Evolutionary conservation across 2,888 invertebrate species (phyloP).

Genomic region (Protula sp.): DNA sequence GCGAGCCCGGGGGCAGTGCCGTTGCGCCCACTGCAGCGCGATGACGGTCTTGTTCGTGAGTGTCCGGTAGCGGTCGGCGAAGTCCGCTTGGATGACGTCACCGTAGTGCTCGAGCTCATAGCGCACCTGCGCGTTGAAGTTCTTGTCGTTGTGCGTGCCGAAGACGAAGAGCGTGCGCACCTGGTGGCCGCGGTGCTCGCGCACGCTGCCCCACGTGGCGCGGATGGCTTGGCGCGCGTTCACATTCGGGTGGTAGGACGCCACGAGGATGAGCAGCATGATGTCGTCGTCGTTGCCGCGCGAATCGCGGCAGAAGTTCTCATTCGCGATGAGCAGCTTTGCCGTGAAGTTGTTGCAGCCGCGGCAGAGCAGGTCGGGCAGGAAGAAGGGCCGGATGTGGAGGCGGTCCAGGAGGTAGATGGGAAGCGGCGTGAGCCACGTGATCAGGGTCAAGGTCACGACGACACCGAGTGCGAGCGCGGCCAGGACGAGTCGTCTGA

Average conservation of each 20-base stretch:
- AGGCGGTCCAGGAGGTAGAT: slow-evolving; percentile 21
- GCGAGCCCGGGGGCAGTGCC: slow-evolving; percentile 15
- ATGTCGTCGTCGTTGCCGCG: slow-evolving; percentile 12
- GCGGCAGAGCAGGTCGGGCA: slow-evolving; percentile 21
- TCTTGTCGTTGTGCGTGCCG: slow-evolving; percentile 22
- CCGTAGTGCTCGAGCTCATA: slow-evolving; percentile 18
- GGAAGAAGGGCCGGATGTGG: slow-evolving; percentile 17
- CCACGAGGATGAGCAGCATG: slow-evolving; percentile 20
- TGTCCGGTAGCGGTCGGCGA: slow-evolving; percentile 17
- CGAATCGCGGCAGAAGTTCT: slow-evolving; percentile 15
- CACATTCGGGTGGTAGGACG: slow-evolving; percentile 22
- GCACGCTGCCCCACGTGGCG: slow-evolving; percentile 20
- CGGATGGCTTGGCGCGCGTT: slow-evolving; percentile 19
- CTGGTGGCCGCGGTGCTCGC: slow-evolving; percentile 17
- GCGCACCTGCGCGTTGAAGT: slow-evolving; percentile 21
- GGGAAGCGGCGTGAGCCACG: slow-evolving; percentile 20
- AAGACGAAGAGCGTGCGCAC: slow-evolving; percentile 23
- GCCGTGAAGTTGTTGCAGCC: slow-evolving; percentile 21
- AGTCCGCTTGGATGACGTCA: slow-evolving; percentile 19
- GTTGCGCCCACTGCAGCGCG: slow-evolving; percentile 15
- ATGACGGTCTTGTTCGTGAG: slow-evolving; percentile 25
- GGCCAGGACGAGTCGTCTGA: too few relatives aligned
- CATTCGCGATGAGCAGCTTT: slow-evolving; percentile 12
- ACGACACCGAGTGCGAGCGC: too few relatives aligned
- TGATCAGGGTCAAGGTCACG: too few relatives aligned